phyloP scores from a whole-genome alignment of 2,797 vertebrate genomes.

The Cuniculus paca region DNA sequence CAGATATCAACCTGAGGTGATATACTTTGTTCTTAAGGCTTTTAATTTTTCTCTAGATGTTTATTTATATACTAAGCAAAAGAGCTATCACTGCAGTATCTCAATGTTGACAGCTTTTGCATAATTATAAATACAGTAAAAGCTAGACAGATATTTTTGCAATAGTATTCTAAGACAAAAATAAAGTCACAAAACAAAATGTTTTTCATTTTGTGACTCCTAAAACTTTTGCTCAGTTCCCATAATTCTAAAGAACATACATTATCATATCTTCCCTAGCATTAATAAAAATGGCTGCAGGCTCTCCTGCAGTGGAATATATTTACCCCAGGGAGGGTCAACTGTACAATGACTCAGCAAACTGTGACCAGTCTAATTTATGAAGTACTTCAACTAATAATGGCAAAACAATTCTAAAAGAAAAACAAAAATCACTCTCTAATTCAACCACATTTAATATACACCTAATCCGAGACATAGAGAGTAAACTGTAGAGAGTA shows the following conservation, averaged over 20 bases:
- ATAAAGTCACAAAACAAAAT: conserved; percentile 65
- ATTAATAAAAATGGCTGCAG: conserved; percentile 65
- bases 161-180: conserved; percentile 63
- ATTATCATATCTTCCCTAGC: conserved; percentile 38
- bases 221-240: conserved; percentile 67
- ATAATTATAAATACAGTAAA: conserved; percentile 69
- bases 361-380: conserved; percentile 76
- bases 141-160: conserved; percentile 50
- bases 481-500: conserved; percentile 67
- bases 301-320: conserved; percentile 23
- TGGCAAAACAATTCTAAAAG: background rate
- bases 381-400: conserved; percentile 90
- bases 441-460: conserved; percentile 86
- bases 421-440: conserved; percentile 85
- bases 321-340: conserved; percentile 64
- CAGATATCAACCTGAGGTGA: conserved; percentile 59
- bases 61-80: conserved; percentile 75
- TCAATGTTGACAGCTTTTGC: conserved; percentile 67
- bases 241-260: conserved; percentile 69
- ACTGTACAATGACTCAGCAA: conserved; percentile 79
- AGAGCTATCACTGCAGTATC: conserved; percentile 32
- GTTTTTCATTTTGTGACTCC: conserved; percentile 72
- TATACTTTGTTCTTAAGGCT: conserved; percentile 67
- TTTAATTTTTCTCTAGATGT: conserved; percentile 77
- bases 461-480: conserved; percentile 11